These are phyloP conservation scores for Sander lucioperca DNA, from an alignment of 2,113 vertebrate species.

Conservation along the genomic window DNA sequence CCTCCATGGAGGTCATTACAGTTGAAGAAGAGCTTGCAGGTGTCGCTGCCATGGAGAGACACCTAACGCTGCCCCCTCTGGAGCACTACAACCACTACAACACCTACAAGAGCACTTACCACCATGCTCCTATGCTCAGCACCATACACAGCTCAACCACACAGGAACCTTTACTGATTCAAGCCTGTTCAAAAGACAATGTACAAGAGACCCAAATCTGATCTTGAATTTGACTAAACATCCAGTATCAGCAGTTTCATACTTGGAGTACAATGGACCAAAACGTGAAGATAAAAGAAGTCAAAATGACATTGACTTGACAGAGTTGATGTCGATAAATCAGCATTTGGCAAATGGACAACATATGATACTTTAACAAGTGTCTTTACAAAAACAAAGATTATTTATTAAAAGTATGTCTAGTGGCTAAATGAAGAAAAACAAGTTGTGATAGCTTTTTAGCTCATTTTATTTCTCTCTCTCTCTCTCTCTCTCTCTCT, in stretches of 20 bases:
- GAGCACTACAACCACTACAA: conserved; percentile 99
- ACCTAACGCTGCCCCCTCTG: conserved; percentile 95
- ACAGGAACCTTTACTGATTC: conserved; percentile 98
- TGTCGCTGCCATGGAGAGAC: conserved; percentile 94
- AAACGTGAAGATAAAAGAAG: conserved; percentile 57
- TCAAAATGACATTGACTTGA: conserved; percentile 63
- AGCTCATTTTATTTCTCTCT: conserved; percentile 87
- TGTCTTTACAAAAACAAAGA: conserved; percentile 98
- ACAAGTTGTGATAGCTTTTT: conserved; percentile 93
- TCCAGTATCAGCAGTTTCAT: conserved; percentile 62
- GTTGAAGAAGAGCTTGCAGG: conserved; percentile 97
- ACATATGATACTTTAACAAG: conserved; percentile 96
- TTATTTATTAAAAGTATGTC: conserved; percentile 99
- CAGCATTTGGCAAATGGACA: conserved; percentile 86
- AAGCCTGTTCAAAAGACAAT: conserved; percentile 88
- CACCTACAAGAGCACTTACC: conserved; percentile 97
- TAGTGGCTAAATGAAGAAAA: conserved; percentile 97
- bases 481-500: conserved; percentile 74
- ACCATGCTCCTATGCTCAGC: conserved; percentile 95
- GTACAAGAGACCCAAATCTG: conserved; percentile 88
- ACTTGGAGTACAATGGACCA: conserved; percentile 71
- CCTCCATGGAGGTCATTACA: conserved; percentile 97
- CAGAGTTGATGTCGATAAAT: conserved; percentile 63
- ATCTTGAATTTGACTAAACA: conserved; percentile 85
- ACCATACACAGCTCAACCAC: conserved; percentile 96